Evolutionary conservation across 1,140 invertebrate species (phyloP), one percentile per base, ranked within the genome.

Genomic region (Odontomachus brunneus): DNA sequence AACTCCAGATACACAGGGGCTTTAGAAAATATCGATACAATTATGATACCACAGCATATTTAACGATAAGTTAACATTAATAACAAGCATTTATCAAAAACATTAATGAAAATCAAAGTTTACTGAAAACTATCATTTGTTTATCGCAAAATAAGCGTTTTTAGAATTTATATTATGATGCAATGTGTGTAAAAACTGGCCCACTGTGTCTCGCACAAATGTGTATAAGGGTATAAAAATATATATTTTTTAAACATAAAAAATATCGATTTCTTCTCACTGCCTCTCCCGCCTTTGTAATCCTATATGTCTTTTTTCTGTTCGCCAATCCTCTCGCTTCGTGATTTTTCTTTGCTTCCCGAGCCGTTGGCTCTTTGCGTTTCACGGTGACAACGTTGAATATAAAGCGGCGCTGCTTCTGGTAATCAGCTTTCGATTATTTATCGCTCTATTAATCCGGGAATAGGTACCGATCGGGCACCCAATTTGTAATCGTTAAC

Each of bases 401-500:
- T 73, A 65, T 74, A 71, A 51, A 65, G 83, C 80, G 84, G 84
- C 84, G 87, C 84, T 90, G 88, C 84, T 90, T 88, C 87, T 82
- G 88, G 90, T 91, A 92, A 91, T 93, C 91, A 93, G 91, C 91
- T 92, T 94, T 92, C 89, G 90, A 93, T 94, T 92, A 94, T 93
- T 93, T 92, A 94, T 94, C 89, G 89, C 88, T 90, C 88, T 91
- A 93, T 93, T 93, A 93, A 93, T 93, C 91, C 89, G 75, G 86
- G 88, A 91, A 92, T 89, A 89, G 90, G 88, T 89, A 89, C 89
- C 91, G 90, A 93, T 94, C 91, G 88, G 88, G 71, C 83, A 85
- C 84, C 89, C 91, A 84, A 94, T 93, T 93, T 93, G 90, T 93
- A 92, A 93, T 93, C 92, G 92, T 94, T 94, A 93, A 90, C 90